Percentiles rank a stretch among this genome's conserved stretches.
These are phyloP conservation scores for Aselliscus stoliczkanus DNA, from an alignment of 2,797 vertebrate genomes.

Conservation along the genomic window DNA sequence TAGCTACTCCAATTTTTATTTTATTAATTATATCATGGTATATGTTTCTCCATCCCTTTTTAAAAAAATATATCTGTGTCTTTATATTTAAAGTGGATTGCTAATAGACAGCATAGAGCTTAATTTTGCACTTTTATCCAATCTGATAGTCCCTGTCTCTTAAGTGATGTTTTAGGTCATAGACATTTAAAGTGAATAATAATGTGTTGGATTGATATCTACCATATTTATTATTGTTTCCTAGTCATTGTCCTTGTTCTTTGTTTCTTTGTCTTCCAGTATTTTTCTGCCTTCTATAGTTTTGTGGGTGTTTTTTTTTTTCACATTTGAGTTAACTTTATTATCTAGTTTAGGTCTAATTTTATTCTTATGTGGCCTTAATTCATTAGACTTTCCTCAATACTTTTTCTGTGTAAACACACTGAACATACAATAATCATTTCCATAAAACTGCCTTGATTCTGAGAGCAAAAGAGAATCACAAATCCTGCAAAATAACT, in stretches of 20 bases:
- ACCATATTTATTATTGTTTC: background rate
- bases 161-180: background rate
- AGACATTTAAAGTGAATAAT: background rate
- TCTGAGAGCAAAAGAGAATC: background rate
- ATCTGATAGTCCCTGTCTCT: background rate
- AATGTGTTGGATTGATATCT: background rate
- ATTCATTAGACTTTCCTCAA: slow-evolving; percentile 15
- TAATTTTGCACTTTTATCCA: background rate
- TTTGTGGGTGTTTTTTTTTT: too few relatives aligned
- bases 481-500: background rate
- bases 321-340: slow-evolving; percentile 54
- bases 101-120: background rate
- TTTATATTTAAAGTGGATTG: background rate
- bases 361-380: slow-evolving; percentile 24
- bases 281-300: background rate
- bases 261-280: background rate
- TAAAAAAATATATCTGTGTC: background rate
- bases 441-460: slow-evolving; percentile 26
- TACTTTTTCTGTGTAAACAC: slow-evolving; percentile 39
- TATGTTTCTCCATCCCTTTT: background rate
- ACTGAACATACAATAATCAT: background rate
- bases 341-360: slow-evolving; percentile 44
- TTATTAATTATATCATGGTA: background rate
- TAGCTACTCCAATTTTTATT: background rate
- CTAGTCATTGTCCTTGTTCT: background rate